Evolutionary conservation across 2,113 vertebrate genomes (phyloP), one percentile per base, ranked within the genome.

Genomic region (Gallinago paraguaiae): DNA sequence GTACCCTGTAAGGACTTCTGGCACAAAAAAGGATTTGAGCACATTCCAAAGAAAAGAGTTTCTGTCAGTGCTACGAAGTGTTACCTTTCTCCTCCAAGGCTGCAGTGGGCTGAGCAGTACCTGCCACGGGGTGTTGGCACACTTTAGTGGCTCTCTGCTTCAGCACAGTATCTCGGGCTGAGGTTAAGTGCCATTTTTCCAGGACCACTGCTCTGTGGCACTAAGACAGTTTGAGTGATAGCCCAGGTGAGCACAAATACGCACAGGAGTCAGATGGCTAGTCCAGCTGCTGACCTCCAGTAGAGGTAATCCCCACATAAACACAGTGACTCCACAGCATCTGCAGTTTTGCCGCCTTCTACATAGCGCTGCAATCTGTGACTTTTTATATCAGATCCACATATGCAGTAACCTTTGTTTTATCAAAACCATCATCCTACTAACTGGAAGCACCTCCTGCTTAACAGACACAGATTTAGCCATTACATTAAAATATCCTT

Each of bases 351-450:
- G 6, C 51, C 46, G 17, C 25, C 35, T 68, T 27, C 9, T 88
- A 53, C 22, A 11, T 1, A 56, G 48, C 57, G 11, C 45, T 8
- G 3, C 43, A 76, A 60, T 18, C 39, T n/a, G 28, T 46, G 80
- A 4, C 31, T 70, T 92, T 77, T 90, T 60, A 48, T 76, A 82
- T 53, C 65, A 76, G 61, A 64, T 25, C 60, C 59, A 75, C 51
- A 81, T 23, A 77, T 0, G 11, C 83, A 67, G 46, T 41, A 79
- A 72, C 27, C 28, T 88, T 82, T 57, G 70, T 75, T 92, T 95
- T 71, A 86, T 56, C 61, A 90, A 93, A 96, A 79, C 11, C 23
- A 39, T 72, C 95, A 88, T 82, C 95, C 93, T 76, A 90, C 92
- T 65, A 74, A 57, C 57, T 93, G 45, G 75, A 92, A 85, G 67